Conservation (phyloP, 1,140 invertebrate species). For the Neomicropteryx cornuta region DNA sequence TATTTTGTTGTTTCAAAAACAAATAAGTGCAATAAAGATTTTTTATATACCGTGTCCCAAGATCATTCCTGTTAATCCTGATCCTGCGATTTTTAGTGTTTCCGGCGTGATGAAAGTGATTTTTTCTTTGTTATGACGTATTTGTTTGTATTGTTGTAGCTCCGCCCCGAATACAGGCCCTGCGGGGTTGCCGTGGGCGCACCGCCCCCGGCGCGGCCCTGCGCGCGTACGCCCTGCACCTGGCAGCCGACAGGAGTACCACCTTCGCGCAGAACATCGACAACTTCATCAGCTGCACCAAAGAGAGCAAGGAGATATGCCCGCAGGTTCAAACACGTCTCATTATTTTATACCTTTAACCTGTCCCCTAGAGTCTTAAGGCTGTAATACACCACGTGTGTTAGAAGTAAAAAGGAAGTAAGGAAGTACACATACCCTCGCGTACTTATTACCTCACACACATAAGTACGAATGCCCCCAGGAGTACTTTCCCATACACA, state of each 20-base stretch:
- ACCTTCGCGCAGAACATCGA: constrained; percentile 85
- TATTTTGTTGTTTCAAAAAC: too few relatives aligned
- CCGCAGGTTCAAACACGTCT: constrained; percentile 49
- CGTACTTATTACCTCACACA: too few relatives aligned
- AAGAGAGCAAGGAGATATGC: constrained; percentile 78
- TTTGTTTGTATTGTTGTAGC: constrained; percentile 38
- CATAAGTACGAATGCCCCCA: too few relatives aligned
- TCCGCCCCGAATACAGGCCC: constrained; percentile 55
- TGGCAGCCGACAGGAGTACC: constrained; percentile 75
- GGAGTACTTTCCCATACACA: too few relatives aligned
- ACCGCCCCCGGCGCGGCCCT: constrained; percentile 54
- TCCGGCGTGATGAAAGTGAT: constrained; percentile 33
- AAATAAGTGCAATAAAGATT: too few relatives aligned
- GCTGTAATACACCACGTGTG: too few relatives aligned
- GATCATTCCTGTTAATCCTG: too few relatives aligned
- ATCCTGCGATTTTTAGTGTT: too few relatives aligned
- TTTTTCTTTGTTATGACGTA: constrained; percentile 10
- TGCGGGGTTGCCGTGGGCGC: constrained; percentile 40
- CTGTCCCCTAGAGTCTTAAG: background rate
- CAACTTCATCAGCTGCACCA: constrained; percentile 89
- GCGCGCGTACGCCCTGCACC: constrained; percentile 62
- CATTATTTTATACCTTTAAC: background rate
- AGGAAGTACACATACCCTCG: too few relatives aligned
- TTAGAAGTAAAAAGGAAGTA: too few relatives aligned
- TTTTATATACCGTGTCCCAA: too few relatives aligned